These are phyloP conservation scores for Scaptomyza pallida DNA, from an alignment of 1,140 invertebrate species.

Conservation along the genomic window DNA sequence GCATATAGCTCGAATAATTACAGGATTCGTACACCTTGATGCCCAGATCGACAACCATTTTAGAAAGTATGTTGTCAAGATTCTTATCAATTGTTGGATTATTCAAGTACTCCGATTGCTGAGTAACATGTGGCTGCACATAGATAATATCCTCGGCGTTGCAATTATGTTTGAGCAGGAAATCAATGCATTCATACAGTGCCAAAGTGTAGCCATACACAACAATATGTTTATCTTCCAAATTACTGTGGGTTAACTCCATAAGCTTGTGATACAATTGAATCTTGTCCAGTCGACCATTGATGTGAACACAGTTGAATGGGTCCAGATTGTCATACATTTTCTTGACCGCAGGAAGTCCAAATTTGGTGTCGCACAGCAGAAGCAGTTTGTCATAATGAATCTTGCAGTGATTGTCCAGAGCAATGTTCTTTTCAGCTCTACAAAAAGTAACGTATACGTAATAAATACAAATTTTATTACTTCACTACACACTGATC, in stretches of 20 bases:
- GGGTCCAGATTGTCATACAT: not conserved
- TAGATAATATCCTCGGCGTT: constrained; percentile 15
- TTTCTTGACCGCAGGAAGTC: constrained; percentile 1
- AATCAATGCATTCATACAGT: constrained; percentile 58
- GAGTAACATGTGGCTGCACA: constrained; percentile 37
- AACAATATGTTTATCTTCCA: not conserved
- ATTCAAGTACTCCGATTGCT: constrained; percentile 5
- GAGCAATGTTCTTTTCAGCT: constrained; percentile 2
- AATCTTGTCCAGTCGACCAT: constrained; percentile 57
- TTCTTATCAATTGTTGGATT: constrained; percentile 35
- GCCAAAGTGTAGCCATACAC: constrained; percentile 47
- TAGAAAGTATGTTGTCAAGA: constrained; percentile 38
- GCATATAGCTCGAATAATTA: not conserved
- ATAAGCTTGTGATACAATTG: constrained; percentile 60
- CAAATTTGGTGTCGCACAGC: constrained; percentile 35
- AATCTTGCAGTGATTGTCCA: constrained; percentile 46
- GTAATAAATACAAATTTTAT: not conserved
- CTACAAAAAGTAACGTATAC: constrained; percentile 19
- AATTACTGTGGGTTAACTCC: constrained; percentile 2
- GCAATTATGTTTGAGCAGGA: constrained; percentile 49
- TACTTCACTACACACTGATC: constrained; percentile 35
- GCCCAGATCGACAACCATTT: constrained; percentile 55
- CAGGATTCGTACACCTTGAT: constrained; percentile 14
- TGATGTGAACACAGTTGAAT: constrained; percentile 46
- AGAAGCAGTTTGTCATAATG: constrained; percentile 59